Conservation (phyloP, 2,113 vertebrate species). For the Tricholaema leucomelas region DNA sequence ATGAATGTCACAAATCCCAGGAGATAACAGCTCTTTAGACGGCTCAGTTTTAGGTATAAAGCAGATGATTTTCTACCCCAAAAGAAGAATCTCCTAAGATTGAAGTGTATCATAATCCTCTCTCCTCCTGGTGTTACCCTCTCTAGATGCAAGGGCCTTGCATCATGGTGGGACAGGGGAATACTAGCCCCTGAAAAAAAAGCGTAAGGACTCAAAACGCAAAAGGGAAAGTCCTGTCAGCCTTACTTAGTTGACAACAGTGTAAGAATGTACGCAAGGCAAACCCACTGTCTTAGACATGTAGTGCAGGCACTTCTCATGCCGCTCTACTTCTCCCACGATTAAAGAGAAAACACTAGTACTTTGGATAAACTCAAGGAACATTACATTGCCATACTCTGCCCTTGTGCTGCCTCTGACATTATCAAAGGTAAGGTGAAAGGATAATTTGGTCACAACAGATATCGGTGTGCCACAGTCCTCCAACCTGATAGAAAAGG, state of each 20-base stretch:
- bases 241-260: neutral
- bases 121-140: neutral
- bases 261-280: neutral
- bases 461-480: neutral
- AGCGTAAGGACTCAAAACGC: neutral
- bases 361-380: neutral
- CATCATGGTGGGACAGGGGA: accelerated
- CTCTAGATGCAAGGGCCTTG: neutral
- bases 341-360: neutral
- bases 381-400: neutral
- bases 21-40: neutral
- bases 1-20: neutral
- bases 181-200: neutral
- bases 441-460: neutral
- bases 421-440: accelerated
- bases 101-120: neutral
- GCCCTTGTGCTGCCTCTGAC: neutral
- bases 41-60: neutral
- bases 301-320: neutral
- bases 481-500: neutral
- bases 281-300: neutral
- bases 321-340: neutral
- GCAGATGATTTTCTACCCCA: neutral
- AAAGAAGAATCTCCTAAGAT: neutral
- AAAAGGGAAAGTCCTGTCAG: neutral